Percentiles rank a stretch among this genome's conserved stretches.
Conservation (phyloP, 2,888 invertebrate species). For the Ophioninae sp. region DNA sequence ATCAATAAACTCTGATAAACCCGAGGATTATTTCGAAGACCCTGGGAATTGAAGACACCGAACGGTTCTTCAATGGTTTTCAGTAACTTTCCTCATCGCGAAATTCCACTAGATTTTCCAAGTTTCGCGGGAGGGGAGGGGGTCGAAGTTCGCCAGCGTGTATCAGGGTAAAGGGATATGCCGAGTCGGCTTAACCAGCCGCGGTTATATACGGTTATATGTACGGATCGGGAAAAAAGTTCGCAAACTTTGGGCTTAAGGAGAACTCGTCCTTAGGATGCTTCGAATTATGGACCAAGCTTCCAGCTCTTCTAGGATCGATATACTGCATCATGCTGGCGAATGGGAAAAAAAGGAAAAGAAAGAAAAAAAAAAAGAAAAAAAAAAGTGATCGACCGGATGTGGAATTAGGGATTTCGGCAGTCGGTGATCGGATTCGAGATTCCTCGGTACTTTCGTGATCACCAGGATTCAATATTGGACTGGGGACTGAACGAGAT, state of each 20-base stretch:
- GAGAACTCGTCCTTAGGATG: constrained; percentile 3
- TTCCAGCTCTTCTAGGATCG: not conserved
- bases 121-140: not conserved
- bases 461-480: not conserved
- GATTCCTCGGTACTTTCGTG: not conserved
- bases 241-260: constrained; percentile 23
- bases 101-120: not conserved
- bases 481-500: too few relatives aligned
- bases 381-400: not conserved
- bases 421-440: not conserved
- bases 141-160: not conserved
- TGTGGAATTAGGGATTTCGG: not conserved
- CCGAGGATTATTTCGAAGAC: too few relatives aligned
- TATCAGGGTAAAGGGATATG: constrained; percentile 15
- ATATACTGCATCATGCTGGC: not conserved
- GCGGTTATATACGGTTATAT: constrained; percentile 5
- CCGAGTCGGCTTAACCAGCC: constrained; percentile 5
- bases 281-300: constrained; percentile 28
- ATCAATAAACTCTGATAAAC: too few relatives aligned
- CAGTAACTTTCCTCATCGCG: too few relatives aligned
- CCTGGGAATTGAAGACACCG: too few relatives aligned
- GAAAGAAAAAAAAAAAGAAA: not conserved
- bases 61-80: too few relatives aligned
- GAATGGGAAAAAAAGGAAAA: not conserved
- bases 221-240: constrained; percentile 19